Base-by-base conservation (phyloP, 2,113 vertebrate species). In the Poecile atricapillus region DNA sequence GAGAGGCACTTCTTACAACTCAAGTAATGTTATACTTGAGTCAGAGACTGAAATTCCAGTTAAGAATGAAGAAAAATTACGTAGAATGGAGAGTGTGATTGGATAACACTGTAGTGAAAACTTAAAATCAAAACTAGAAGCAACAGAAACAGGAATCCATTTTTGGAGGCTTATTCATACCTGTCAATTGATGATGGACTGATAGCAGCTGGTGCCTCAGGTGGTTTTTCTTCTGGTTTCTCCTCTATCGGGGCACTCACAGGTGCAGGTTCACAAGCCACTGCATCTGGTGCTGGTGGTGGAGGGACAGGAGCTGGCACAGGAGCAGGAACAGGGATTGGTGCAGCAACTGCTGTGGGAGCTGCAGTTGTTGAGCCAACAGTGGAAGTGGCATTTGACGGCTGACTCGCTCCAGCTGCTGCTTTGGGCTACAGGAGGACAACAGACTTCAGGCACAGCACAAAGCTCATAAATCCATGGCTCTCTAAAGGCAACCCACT, bases 361-460 rank as follows among this genome's bases (percentile, higher is more conserved):
- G 97, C 75, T 80, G 96, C 79, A 55, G 96, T 93, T 89, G 97
- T 94, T 9, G 93, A 96, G 65, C 91, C 94, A 56, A 84, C 30
- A 35, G 95, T 30, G 5, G 94, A 68, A 67, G 96, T 44, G 70
- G 97, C 31, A 94, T 69, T 92, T 60, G 98, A 94, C 13, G 96
- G 97, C 93, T 97, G 98, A 55, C 98, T 50, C 6, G 27, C 88
- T 76, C 97, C 79, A 74, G 94, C 64, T 83, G 98, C 96, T 44
- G 98, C 96, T 98, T 99, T 99, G 93, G 99, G 98, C 99, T 99
- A 82, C 1, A 17, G 82, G 62, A 80, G 44, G 24, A 91, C 74
- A 94, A 92, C 8, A 87, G 79, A 95, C 82, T 52, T 67, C 79
- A 96, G 47, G 41, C 35, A 76, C 18, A 18, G 49, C 22, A 63